Conservation (phyloP, 2,113 vertebrate genomes). For the Nothocercus julius region DNA sequence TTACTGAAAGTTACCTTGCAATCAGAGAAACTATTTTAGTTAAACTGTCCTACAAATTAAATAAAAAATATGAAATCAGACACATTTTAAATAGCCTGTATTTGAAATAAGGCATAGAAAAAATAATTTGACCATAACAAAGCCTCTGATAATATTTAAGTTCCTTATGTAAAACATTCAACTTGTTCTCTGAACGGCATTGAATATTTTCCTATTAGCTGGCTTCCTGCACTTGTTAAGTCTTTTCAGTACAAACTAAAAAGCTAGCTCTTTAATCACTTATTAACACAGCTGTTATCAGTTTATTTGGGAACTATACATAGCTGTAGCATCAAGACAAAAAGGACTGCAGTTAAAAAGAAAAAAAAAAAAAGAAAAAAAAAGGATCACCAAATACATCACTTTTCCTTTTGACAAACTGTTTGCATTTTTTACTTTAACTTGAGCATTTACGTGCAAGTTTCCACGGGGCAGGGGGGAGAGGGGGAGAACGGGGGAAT, state of each 20-base stretch:
- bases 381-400: neutral
- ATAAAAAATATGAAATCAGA: neutral
- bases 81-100: neutral
- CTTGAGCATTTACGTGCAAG: neutral
- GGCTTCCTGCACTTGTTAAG: slow-evolving; percentile 24
- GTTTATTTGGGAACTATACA: neutral
- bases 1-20: neutral
- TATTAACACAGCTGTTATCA: slow-evolving; percentile 29
- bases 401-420: neutral
- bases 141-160: slow-evolving; percentile 1
- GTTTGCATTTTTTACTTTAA: neutral
- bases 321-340: neutral
- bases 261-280: slow-evolving; percentile 25
- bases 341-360: neutral
- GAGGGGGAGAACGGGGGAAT: no score
- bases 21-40: neutral
- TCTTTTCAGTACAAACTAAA: neutral
- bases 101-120: neutral
- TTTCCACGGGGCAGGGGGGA: neutral
- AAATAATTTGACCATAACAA: slow-evolving; percentile 7
- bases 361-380: fast-evolving
- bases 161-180: slow-evolving; percentile 29
- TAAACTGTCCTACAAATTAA: neutral
- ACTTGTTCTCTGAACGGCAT: neutral
- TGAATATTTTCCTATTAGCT: slow-evolving; percentile 9